Base-by-base conservation (phyloP, 1,140 invertebrate genomes). In the Conus ventricosus region DNA sequence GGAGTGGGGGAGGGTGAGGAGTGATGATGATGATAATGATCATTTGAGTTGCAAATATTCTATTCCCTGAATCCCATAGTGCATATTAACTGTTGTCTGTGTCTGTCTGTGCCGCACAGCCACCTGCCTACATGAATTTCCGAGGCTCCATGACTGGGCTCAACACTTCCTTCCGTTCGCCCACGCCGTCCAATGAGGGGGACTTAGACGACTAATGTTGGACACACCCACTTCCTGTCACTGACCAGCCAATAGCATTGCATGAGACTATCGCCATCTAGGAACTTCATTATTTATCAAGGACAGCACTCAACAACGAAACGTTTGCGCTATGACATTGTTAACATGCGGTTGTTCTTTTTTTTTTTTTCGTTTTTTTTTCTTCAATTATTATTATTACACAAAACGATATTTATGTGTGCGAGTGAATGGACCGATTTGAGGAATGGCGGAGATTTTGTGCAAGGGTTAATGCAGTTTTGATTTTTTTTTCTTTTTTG, bases 131-230 rank as follows among this genome's bases (percentile, higher is more conserved):
- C 89, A 63, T 55, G 55, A 89, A 88, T 80, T 76, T 88, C 85
- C 87, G 90, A 63, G 55, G 89, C 67, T 84, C 83, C 20, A 20
- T 71, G 88, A 76, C 85, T 85, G 71, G 57, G 63, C 57, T 91
- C 25, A 90, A 90, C 67, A 84, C 90, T 57, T 91, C 90, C 88
- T 91, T 88, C 88, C 89, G 89, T 78, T 90, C 89, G 51, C 88
- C 85, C 67, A 90, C 87, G 71, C 87, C 91, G 88, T 91, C 90
- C 89, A 91, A 90, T 91, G 90, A 89, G 91, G 91, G 90, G 88
- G 87, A 91, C 89, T 87, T 88, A 81, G 90, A 90, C 55, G 60
- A 84, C 57, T 84, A 84, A 53, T 84, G 20, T 15, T 63, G 17
- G n/a, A 84, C 57, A 39, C 57, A 60, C 57, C 53, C 82, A 83